phyloP scores from a whole-genome alignment of 2,797 vertebrate genomes.

The Pelodytes ibericus region DNA sequence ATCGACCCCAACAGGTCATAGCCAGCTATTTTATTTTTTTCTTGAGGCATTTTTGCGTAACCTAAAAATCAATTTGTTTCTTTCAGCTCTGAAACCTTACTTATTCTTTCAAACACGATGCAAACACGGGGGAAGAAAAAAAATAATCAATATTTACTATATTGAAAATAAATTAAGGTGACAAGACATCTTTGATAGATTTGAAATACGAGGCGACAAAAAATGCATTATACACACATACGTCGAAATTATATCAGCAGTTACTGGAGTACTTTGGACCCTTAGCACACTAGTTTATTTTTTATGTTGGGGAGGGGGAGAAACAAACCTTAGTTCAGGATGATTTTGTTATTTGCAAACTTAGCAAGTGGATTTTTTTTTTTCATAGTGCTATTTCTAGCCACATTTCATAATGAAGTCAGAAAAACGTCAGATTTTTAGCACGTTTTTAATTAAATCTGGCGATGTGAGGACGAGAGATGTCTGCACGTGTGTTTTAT shows the following conservation, averaged over 20 bases:
- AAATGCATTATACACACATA: constrained; percentile 7
- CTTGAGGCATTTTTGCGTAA: constrained; percentile 25
- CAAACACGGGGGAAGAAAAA: constrained; percentile 11
- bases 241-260: neutral
- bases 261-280: neutral
- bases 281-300: neutral
- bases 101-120: constrained; percentile 32
- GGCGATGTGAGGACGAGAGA: too few relatives aligned
- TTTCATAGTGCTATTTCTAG: too few relatives aligned
- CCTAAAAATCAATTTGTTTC: constrained; percentile 52
- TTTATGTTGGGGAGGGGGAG: too few relatives aligned
- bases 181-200: constrained; percentile 34
- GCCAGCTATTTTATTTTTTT: constrained; percentile 7
- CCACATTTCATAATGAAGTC: too few relatives aligned
- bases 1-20: constrained; percentile 29
- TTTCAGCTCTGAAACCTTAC: constrained; percentile 14
- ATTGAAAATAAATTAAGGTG: constrained; percentile 51
- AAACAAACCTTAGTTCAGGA: neutral
- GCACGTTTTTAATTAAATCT: too few relatives aligned
- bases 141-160: constrained; percentile 43
- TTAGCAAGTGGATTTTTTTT: too few relatives aligned
- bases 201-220: neutral
- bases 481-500: too few relatives aligned
- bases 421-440: too few relatives aligned
- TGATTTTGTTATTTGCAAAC: too few relatives aligned